Percentiles rank a stretch among this genome's conserved stretches.
Evolutionary conservation across 1,140 invertebrate genomes (phyloP).

Genomic region (Drosophila orena): DNA sequence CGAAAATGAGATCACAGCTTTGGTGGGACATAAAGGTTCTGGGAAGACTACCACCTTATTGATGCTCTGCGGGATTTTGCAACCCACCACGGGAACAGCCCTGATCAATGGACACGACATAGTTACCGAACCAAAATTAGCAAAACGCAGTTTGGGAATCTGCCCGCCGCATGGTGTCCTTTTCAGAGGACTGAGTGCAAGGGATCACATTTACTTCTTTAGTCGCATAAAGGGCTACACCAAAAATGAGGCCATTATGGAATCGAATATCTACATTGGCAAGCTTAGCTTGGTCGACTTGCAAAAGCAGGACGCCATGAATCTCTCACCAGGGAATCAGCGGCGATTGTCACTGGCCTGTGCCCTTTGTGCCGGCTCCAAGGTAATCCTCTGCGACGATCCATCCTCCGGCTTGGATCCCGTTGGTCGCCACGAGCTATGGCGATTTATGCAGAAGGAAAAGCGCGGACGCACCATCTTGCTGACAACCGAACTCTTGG

Average conservation of each 20-base stretch:
- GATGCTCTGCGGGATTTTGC: conserved; percentile 91
- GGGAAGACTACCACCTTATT: conserved; percentile 91
- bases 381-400: conserved; percentile 94
- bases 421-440: conserved; percentile 93
- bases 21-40: conserved; percentile 92
- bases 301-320: conserved; percentile 85
- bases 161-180: conserved; percentile 98
- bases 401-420: conserved; percentile 98
- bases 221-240: conserved; percentile 88
- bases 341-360: conserved; percentile 90
- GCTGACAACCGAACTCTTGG: conserved; percentile 98
- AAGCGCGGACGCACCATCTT: conserved; percentile 90
- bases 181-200: conserved; percentile 94
- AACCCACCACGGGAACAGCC: conserved; percentile 89
- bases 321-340: conserved; percentile 93
- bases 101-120: conserved; percentile 89
- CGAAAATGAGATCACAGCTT: conserved; percentile 87
- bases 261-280: conserved; percentile 87
- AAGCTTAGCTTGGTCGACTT: conserved; percentile 88
- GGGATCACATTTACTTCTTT: conserved; percentile 95
- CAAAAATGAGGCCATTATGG: conserved; percentile 80
- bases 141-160: conserved; percentile 90
- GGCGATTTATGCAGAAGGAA: conserved; percentile 91
- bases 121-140: conserved; percentile 86
- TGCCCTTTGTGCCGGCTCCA: conserved; percentile 89